These are phyloP conservation scores for Emys orbicularis DNA, from an alignment of 2,797 vertebrate genomes.

Conservation along the genomic window DNA sequence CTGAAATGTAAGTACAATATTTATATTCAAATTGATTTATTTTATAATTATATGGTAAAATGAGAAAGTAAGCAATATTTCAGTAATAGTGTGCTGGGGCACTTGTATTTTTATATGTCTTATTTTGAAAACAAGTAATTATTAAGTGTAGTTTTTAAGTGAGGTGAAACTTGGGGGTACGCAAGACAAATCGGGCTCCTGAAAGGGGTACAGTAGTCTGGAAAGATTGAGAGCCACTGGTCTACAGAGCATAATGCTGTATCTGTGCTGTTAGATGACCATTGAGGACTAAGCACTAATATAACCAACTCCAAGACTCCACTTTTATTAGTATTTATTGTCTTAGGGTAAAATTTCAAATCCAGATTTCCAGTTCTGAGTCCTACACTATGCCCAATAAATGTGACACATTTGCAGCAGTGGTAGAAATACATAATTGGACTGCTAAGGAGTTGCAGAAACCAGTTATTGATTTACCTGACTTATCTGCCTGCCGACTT, in stretches of 20 bases:
- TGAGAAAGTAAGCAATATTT: no score
- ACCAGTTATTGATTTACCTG: slow-evolving; percentile 43
- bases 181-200: no score
- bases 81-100: no score
- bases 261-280: not conserved
- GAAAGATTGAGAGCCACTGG: no score
- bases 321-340: not conserved
- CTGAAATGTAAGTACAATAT: no score
- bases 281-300: not conserved
- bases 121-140: no score
- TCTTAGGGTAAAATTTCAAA: not conserved
- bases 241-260: not conserved
- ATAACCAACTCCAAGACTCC: not conserved
- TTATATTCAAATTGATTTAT: no score
- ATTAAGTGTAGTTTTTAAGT: no score
- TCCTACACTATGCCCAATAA: not conserved
- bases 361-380: not conserved
- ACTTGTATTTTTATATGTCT: no score
- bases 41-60: no score
- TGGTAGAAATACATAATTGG: not conserved
- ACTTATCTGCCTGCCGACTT: not conserved
- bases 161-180: no score
- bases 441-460: slow-evolving; percentile 15
- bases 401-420: not conserved
- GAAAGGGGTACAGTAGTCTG: no score